A percentile compares a stretch with the other conserved stretches of the same genome.
These are phyloP conservation scores for Acrobasis consociella DNA, from an alignment of 2,888 invertebrate species.

Conservation along the genomic window DNA sequence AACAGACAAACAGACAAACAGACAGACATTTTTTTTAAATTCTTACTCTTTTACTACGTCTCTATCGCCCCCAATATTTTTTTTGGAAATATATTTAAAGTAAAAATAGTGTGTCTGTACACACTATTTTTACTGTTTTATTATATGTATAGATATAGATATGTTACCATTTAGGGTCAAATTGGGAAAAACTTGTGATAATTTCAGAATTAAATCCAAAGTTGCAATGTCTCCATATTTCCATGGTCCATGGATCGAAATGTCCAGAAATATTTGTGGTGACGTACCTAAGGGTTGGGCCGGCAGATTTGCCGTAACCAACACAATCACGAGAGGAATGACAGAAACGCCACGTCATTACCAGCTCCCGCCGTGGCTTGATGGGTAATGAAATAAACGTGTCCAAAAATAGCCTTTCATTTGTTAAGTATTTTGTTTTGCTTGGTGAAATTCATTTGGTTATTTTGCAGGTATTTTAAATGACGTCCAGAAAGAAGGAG, in stretches of 20 bases:
- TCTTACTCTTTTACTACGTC: too few relatives aligned
- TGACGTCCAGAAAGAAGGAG: too few relatives aligned
- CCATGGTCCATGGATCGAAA: not conserved
- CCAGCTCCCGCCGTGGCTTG: not conserved
- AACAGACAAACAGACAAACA: too few relatives aligned
- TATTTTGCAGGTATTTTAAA: not conserved
- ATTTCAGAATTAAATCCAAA: too few relatives aligned
- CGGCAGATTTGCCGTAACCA: conserved; percentile 14
- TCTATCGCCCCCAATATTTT: too few relatives aligned
- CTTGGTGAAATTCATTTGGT: not conserved
- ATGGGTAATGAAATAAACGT: conserved; percentile 15
- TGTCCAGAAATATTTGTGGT: conserved; percentile 17
- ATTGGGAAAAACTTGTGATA: too few relatives aligned
- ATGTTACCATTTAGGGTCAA: too few relatives aligned
- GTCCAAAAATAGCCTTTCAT: conserved; percentile 6
- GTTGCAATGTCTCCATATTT: not conserved
- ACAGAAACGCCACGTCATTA: conserved; percentile 12
- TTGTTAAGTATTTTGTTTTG: conserved; percentile 1
- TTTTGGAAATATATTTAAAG: too few relatives aligned
- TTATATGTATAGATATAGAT: too few relatives aligned
- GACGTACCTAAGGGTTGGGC: conserved; percentile 10
- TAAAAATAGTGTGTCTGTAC: too few relatives aligned
- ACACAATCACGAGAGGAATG: conserved; percentile 13
- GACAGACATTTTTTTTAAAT: too few relatives aligned
- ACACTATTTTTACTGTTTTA: too few relatives aligned